A percentile compares a stretch with the other conserved stretches of the same genome.
Evolutionary conservation across 2,888 invertebrate genomes (phyloP).

Genomic region (Epirrita christyi): DNA sequence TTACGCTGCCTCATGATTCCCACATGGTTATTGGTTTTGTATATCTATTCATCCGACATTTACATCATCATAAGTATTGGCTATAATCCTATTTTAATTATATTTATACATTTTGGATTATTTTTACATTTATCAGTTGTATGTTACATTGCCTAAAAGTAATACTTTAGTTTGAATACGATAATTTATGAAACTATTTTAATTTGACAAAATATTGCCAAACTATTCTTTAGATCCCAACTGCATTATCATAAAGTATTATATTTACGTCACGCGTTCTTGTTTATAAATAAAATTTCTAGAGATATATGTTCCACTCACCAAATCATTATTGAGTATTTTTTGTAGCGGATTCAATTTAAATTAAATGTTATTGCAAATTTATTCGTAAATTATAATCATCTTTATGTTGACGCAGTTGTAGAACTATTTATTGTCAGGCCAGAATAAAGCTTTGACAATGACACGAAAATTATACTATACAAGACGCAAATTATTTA

Average conservation of each 20-base stretch:
- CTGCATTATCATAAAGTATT: constrained; percentile 8
- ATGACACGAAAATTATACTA: constrained; percentile 27
- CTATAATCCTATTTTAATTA: constrained; percentile 38
- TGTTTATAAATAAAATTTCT: not conserved
- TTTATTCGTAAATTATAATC: not conserved
- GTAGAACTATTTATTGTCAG: constrained; percentile 37
- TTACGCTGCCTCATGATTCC: constrained; percentile 14
- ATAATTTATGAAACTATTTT: constrained; percentile 29
- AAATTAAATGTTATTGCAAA: constrained; percentile 6
- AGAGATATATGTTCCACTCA: not conserved
- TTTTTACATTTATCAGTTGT: constrained; percentile 51
- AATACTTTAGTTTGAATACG: constrained; percentile 78
- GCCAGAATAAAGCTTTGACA: constrained; percentile 31
- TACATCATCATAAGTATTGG: constrained; percentile 48
- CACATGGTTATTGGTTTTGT: constrained; percentile 18
- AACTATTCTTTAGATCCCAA: constrained; percentile 19
- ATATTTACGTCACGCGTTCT: no score
- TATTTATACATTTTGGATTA: constrained; percentile 24
- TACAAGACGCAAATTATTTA: constrained; percentile 31
- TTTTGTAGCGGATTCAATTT: not conserved
- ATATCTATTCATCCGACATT: constrained; percentile 43
- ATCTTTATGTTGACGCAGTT: constrained; percentile 13
- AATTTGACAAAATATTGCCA: constrained; percentile 31
- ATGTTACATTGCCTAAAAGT: constrained; percentile 57
- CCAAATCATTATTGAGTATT: not conserved